phyloP scores from a whole-genome alignment of 2,113 vertebrate species.

The Nipponia nippon region DNA sequence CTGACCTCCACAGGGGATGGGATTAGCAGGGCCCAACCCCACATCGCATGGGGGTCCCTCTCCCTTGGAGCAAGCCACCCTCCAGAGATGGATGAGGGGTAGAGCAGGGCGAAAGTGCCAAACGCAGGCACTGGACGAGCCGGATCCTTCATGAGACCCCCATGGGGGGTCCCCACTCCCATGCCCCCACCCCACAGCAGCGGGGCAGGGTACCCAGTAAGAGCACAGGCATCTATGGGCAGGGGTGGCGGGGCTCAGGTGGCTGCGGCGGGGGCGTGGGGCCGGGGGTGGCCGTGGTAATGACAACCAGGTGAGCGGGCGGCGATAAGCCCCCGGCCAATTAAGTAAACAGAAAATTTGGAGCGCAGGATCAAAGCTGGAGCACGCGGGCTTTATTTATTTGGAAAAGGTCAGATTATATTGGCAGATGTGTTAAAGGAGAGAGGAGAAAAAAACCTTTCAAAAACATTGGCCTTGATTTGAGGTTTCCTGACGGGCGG shows the following conservation, averaged over 20 bases:
- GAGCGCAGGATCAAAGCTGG: slow-evolving; percentile 49
- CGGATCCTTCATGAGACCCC: too few relatives aligned
- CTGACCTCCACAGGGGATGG: not conserved
- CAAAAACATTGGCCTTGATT: slow-evolving; percentile 64
- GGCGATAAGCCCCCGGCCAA: slow-evolving; percentile 38
- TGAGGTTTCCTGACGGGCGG: slow-evolving; percentile 63
- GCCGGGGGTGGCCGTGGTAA: not conserved
- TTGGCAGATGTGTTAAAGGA: slow-evolving; percentile 68
- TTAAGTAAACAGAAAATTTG: slow-evolving; percentile 63
- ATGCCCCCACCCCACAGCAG: rapidly evolving
- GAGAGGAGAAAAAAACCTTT: slow-evolving; percentile 23
- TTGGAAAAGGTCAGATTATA: slow-evolving; percentile 67
- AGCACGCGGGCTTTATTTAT: slow-evolving; percentile 41
- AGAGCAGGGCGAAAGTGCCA: rapidly evolving
- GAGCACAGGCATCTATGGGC: rapidly evolving
- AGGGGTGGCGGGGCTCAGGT: not conserved
- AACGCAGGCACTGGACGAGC: rapidly evolving
- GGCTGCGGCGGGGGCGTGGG: not conserved
- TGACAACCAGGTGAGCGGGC: slow-evolving; percentile 38
- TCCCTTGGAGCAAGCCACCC: not conserved
- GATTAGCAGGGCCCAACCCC: not conserved
- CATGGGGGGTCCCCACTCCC: rapidly evolving
- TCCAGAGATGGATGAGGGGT: not conserved
- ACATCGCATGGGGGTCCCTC: rapidly evolving
- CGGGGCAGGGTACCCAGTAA: rapidly evolving